Evolutionary conservation across 2,888 invertebrate genomes (phyloP).

Genomic region (Lymantria monacha): DNA sequence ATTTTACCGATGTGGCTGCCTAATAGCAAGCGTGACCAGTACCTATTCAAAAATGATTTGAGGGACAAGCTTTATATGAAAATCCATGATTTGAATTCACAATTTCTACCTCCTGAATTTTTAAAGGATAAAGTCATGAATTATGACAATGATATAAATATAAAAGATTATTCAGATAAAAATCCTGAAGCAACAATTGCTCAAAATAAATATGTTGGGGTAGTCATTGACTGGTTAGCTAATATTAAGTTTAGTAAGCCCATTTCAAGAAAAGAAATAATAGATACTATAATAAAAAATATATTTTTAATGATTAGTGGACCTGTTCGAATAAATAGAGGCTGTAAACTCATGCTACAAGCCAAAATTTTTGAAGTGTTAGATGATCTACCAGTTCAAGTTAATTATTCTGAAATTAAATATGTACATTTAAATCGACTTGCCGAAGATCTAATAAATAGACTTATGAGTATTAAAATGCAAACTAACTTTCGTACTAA

Average conservation of each 20-base stretch:
- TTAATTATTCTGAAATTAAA: slow-evolving; percentile 9
- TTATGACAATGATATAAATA: not conserved
- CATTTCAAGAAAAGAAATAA: slow-evolving; percentile 3
- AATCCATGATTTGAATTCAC: slow-evolving; percentile 34
- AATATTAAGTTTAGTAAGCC: slow-evolving; percentile 7
- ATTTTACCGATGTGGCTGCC: slow-evolving; percentile 44
- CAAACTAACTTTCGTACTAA: slow-evolving; percentile 11
- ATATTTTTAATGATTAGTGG: slow-evolving; percentile 15
- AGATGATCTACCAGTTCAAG: slow-evolving; percentile 23
- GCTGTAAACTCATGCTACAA: slow-evolving; percentile 36
- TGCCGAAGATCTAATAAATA: slow-evolving; percentile 37
- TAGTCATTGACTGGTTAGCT: slow-evolving; percentile 21
- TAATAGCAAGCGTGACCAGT: slow-evolving; percentile 29
- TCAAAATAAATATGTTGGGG: slow-evolving; percentile 6
- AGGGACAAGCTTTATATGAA: slow-evolving; percentile 39
- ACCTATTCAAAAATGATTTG: slow-evolving; percentile 29
- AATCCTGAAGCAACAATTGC: not conserved
- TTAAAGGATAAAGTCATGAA: not conserved
- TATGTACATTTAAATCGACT: slow-evolving; percentile 25
- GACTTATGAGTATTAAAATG: slow-evolving; percentile 22
- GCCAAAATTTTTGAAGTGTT: slow-evolving; percentile 39
- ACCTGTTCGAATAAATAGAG: slow-evolving; percentile 14
- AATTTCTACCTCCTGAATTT: slow-evolving; percentile 7
- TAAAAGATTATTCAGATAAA: not conserved
- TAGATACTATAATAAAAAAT: slow-evolving; percentile 14